phyloP scores from a whole-genome alignment of 2,797 vertebrate genomes.

The Galaxias olidus region DNA sequence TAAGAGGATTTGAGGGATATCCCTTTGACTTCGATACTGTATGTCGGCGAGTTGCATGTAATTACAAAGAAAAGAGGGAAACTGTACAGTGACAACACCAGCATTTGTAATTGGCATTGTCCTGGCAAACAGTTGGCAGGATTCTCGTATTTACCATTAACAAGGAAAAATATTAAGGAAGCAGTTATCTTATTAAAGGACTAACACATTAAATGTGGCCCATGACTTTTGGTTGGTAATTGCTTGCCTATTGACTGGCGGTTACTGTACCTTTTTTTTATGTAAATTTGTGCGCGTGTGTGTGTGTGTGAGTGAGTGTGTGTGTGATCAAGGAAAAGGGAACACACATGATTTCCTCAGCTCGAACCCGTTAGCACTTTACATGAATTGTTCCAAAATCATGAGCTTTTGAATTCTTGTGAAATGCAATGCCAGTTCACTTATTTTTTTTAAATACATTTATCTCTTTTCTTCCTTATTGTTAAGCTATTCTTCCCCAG shows the following conservation, averaged over 20 bases:
- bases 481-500: constrained; percentile 15
- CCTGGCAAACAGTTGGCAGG: constrained; percentile 71
- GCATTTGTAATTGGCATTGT: constrained; percentile 77
- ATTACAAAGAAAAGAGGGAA: constrained; percentile 62
- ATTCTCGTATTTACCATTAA: constrained; percentile 74
- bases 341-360: constrained; percentile 69
- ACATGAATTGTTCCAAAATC: constrained; percentile 79
- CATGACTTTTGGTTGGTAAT: constrained; percentile 80
- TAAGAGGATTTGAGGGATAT: constrained; percentile 62
- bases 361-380: constrained; percentile 77
- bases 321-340: constrained; percentile 67
- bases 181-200: constrained; percentile 83
- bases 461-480: constrained; percentile 58
- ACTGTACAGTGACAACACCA: constrained; percentile 73
- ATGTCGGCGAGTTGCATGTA: constrained; percentile 78
- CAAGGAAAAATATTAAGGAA: constrained; percentile 72
- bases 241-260: constrained; percentile 68
- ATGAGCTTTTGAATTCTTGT: constrained; percentile 74
- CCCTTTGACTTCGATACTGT: constrained; percentile 73
- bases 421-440: constrained; percentile 76
- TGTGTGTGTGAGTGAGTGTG: constrained; percentile 11
- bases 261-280: constrained; percentile 67
- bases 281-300: constrained; percentile 68
- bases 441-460: constrained; percentile 78
- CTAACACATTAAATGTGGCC: constrained; percentile 79